Evolutionary conservation across 2,888 invertebrate genomes (phyloP).

Genomic region (Congeria kusceri): DNA sequence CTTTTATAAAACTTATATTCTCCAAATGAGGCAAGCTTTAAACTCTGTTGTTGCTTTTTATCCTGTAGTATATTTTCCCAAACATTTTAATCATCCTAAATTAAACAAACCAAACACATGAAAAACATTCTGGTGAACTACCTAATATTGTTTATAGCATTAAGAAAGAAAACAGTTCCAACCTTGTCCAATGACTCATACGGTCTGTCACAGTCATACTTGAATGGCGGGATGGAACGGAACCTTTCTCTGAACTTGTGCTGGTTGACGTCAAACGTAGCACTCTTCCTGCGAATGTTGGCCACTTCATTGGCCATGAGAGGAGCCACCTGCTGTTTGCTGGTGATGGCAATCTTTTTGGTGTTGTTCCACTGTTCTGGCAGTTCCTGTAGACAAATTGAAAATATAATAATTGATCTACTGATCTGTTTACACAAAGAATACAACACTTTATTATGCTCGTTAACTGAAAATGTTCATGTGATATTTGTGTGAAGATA

Average conservation of each 20-base stretch:
- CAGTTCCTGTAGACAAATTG: conserved; percentile 89
- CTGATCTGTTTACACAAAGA: too few species aligned
- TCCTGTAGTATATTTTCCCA: too few species aligned
- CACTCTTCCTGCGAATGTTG: conserved; percentile 94
- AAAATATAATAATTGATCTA: too few species aligned
- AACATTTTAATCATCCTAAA: background rate
- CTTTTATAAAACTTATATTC: too few species aligned
- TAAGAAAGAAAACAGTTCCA: background rate
- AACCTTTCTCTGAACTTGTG: conserved; percentile 95
- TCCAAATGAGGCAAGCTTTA: too few species aligned
- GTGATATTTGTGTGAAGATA: too few species aligned
- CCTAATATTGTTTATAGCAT: background rate
- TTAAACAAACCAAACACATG: background rate
- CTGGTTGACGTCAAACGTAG: conserved; percentile 93
- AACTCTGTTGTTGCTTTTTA: too few species aligned
- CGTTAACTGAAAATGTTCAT: too few species aligned
- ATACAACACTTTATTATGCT: too few species aligned
- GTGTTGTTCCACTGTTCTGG: conserved; percentile 98
- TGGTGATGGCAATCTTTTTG: conserved; percentile 95
- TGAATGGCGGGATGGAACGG: conserved; percentile 87
- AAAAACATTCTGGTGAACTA: background rate
- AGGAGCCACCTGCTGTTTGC: conserved; percentile 97
- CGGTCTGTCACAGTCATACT: conserved; percentile 83
- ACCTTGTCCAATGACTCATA: conserved; percentile 83
- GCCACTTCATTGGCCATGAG: conserved; percentile 97